Percentiles rank a stretch among this genome's conserved stretches.
Conservation (phyloP, 1,140 invertebrate genomes). For the Pissodes strobi region DNA sequence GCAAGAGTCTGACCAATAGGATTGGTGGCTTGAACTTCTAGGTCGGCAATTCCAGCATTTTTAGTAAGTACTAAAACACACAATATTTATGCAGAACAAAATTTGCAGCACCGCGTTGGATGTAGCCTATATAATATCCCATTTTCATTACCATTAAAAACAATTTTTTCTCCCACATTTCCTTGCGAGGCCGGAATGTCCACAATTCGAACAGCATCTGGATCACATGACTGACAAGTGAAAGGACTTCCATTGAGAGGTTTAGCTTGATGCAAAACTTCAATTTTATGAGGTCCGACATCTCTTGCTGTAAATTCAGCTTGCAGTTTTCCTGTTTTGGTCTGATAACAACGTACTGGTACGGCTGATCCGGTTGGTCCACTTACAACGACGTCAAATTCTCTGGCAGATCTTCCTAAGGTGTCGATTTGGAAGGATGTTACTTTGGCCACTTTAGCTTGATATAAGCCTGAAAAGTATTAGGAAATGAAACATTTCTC, state of each 20-base stretch:
- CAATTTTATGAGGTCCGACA: constrained; percentile 69
- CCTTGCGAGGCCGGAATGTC: constrained; percentile 78
- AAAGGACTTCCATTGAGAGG: constrained; percentile 94
- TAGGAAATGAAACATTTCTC: no score
- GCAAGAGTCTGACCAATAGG: constrained; percentile 87
- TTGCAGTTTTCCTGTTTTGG: constrained; percentile 89
- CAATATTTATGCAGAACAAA: no score
- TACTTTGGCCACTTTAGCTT: constrained; percentile 76
- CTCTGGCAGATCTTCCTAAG: constrained; percentile 78
- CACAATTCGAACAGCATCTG: constrained; percentile 62
- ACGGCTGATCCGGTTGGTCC: constrained; percentile 89
- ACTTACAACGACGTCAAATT: constrained; percentile 88
- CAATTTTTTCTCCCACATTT: constrained; percentile 81
- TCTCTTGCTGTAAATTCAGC: constrained; percentile 89
- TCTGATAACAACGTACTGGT: constrained; percentile 92
- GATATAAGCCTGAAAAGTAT: constrained; percentile 72
- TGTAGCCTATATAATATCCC: no score
- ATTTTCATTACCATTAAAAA: constrained; percentile 82
- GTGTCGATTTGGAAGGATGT: constrained; percentile 90
- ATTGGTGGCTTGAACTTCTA: constrained; percentile 86
- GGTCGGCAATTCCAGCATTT: constrained; percentile 86
- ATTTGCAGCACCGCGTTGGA: neutral
- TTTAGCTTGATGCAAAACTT: constrained; percentile 91
- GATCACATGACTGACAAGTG: constrained; percentile 92
- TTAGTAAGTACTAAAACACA: constrained; percentile 75